These are phyloP conservation scores for Antigone vipio DNA, from an alignment of 2,113 vertebrate genomes.

Conservation along the genomic window DNA sequence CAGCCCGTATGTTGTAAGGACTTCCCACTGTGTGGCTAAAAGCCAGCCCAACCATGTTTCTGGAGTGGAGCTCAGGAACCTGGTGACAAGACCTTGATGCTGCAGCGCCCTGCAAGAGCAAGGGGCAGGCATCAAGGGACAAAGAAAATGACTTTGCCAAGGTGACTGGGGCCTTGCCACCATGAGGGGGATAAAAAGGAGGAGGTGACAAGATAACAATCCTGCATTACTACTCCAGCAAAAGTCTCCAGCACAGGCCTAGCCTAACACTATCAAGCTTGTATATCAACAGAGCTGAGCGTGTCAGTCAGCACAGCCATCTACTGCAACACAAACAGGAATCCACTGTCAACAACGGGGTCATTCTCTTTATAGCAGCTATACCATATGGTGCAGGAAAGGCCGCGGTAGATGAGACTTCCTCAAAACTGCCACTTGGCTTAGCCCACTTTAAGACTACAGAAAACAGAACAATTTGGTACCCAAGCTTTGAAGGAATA, in stretches of 20 bases:
- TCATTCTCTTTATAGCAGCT: background rate
- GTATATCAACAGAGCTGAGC: background rate
- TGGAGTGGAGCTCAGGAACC: background rate
- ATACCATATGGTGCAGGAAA: background rate
- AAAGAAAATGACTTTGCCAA: background rate
- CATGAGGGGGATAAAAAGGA: too few relatives aligned
- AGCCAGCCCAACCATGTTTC: background rate
- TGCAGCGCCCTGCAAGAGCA: background rate
- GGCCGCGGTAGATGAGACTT: background rate
- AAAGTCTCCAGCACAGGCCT: background rate
- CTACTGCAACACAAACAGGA: background rate
- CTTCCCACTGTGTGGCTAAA: background rate
- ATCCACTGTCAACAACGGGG: background rate
- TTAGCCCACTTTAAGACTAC: background rate
- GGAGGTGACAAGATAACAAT: background rate
- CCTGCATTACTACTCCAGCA: too few relatives aligned
- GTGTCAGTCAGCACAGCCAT: background rate
- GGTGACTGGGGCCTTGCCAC: background rate
- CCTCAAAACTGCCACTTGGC: background rate
- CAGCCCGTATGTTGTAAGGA: fast-evolving
- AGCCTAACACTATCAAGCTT: background rate
- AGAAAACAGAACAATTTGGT: background rate
- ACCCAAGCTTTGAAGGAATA: background rate
- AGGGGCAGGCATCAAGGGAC: background rate
- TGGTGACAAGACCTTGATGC: background rate